These are phyloP conservation scores for Diarsia mendica DNA, from an alignment of 2,888 invertebrate species.

Conservation along the genomic window DNA sequence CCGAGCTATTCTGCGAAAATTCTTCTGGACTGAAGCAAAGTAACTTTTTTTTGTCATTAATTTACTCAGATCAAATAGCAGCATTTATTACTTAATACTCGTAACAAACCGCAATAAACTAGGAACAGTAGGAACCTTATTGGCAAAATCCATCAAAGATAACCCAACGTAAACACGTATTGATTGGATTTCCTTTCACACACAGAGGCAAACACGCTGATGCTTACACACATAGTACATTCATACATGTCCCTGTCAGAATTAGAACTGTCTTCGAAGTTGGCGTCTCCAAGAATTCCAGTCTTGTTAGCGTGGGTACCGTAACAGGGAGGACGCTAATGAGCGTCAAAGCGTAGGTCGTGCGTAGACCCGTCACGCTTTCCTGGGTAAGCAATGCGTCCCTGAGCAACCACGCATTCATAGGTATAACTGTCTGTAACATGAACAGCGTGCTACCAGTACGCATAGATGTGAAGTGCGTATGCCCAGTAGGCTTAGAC, in stretches of 20 bases:
- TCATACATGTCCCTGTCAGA: slow-evolving; percentile 4
- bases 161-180: not conserved
- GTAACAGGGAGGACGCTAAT: slow-evolving; percentile 73
- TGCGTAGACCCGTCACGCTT: slow-evolving; percentile 77
- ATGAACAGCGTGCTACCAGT: not conserved
- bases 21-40: not conserved
- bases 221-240: not conserved
- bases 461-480: too few relatives aligned
- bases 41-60: not conserved
- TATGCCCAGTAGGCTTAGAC: not conserved
- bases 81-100: too few relatives aligned
- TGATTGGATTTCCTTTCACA: not conserved
- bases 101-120: too few relatives aligned
- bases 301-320: slow-evolving; percentile 49
- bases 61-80: too few relatives aligned
- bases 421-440: slow-evolving; percentile 29
- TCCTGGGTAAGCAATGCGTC: slow-evolving; percentile 66
- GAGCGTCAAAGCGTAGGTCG: slow-evolving; percentile 71
- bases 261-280: slow-evolving; percentile 25
- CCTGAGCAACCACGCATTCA: slow-evolving; percentile 71
- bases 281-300: slow-evolving; percentile 39
- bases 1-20: too few relatives aligned
- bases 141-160: not conserved
- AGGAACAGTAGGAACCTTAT: not conserved
- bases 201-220: not conserved